Evolutionary conservation across 2,888 invertebrate species (phyloP), one percentile per base, ranked within the genome.

Genomic region (Listrodromus nycthemerus): DNA sequence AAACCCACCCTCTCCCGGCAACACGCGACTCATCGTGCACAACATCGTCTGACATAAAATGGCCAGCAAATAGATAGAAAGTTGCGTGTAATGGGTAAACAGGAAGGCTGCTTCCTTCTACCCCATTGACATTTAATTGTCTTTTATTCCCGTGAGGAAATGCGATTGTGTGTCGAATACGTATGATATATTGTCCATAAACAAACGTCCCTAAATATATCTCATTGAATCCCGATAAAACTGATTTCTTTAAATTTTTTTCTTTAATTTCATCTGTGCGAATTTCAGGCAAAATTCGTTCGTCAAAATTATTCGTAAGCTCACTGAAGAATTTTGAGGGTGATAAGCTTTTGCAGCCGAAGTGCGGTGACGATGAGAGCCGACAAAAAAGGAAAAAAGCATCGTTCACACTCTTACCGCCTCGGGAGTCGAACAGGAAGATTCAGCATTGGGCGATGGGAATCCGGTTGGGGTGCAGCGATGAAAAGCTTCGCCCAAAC

Each of bases 31-130:
- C 63, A 70, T 65, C 80, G 50, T 48, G 66, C 66, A 55, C 5
- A 10, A 65, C 37, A 67, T 67, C 78, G 50, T 63, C 61, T 63
- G 74, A 30, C 79, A 81, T 86, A 83, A 83, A 86, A 83, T 58
- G 66, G 65, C 73, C 30, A 75, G 74, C 70, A 85, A 80, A 88
- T 84, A 79, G 84, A 86, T 76, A 85, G 70, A 86, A 80, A 86
- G 83, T 74, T 85, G 52, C 82, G 30, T 67, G 65, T 79, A 80
- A 85, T 58, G 58, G 76, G 13, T 41, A 13, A 41, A 41, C 41
- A 27, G 81, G 45, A 79, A 84, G 74, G 50, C 58, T 66, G 19
- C 21, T 45, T 33, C 66, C 16, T 80, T 71, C 70, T 58, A 52
- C 30, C 30, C 69, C 58, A 27, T 74, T 65, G 58, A 4, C 63